Base-by-base conservation (phyloP, 2,113 vertebrate species). In the Maccullochella peelii region DNA sequence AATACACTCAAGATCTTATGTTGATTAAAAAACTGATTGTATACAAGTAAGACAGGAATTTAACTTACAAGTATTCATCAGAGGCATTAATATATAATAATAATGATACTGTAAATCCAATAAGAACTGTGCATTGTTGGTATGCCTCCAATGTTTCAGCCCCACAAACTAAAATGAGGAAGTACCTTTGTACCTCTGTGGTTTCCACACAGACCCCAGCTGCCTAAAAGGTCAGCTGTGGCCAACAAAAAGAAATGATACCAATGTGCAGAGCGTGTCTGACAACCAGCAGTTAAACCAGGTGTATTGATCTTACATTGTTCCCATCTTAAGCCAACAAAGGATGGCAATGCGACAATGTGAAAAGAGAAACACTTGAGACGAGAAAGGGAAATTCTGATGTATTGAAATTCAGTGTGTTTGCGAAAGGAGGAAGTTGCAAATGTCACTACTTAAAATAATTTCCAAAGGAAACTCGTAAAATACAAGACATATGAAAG, bases 391-490 rank as follows among this genome's bases (percentile, higher is more conserved):
- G 85, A 78, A 90, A 85, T 85, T 92, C 75, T 66, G 20, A 59
- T 21, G 5, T 76, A 47, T 5, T 89, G 89, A 88, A 93, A 93
- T 61, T 36, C 14, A 8, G 30, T 44, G 4, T 15, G 20, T 65
- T 90, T 88, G 84, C 3, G 4, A 84, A 92, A 92, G 6, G 11
- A 16, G 85, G 90, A 92, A 91, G 85, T 90, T 82, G 65, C 83
- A 71, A 72, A 79, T 76, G 67, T 20, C 12, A 47, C 36, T 57
- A 63, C 89, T 83, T 79, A 75, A 88, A 89, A 86, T 79, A 77
- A 49, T 30, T 40, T 40, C 30, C 21, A 54, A 16, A 6, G n/a
- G 63, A 73, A 30, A 69, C 40, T 18, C 40, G 25, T 47, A 61
- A 73, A 69, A 68, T 57, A 47, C 11, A n/a, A 59, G 10, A 68